phyloP scores from a whole-genome alignment of 2,888 invertebrate genomes.

The Lacanobia oleracea region DNA sequence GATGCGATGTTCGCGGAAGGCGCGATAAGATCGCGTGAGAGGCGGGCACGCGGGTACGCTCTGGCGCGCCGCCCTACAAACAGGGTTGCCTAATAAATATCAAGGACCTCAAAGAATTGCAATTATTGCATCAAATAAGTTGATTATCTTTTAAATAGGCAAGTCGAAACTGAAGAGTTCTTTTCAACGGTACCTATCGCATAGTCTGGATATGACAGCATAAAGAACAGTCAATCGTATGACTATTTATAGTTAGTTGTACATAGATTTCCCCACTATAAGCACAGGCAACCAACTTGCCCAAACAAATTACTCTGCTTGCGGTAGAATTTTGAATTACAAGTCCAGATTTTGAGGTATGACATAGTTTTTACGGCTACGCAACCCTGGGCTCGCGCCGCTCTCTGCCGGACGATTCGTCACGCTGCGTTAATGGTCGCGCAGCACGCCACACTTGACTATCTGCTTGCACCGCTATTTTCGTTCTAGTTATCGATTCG shows the following conservation, averaged over 20 bases:
- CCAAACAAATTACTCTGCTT: not conserved
- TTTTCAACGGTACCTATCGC: not conserved
- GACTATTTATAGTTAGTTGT: not conserved
- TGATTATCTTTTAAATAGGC: not conserved
- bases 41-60: slow-evolving; percentile 82
- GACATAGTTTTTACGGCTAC: slow-evolving; percentile 54
- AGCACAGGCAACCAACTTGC: not conserved
- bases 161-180: not conserved
- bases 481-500: slow-evolving; percentile 76
- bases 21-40: slow-evolving; percentile 90
- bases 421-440: slow-evolving; percentile 89
- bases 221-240: not conserved
- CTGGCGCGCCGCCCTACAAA: slow-evolving; percentile 73
- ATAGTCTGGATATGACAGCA: not conserved
- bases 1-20: slow-evolving; percentile 89
- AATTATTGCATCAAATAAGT: slow-evolving; percentile 2
- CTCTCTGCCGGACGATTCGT: slow-evolving; percentile 84
- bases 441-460: slow-evolving; percentile 88
- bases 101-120: slow-evolving; percentile 17
- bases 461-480: slow-evolving; percentile 81
- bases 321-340: not conserved
- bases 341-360: slow-evolving; percentile 20
- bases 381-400: slow-evolving; percentile 66
- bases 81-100: slow-evolving; percentile 68
- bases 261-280: not conserved